Percentiles rank a stretch among this genome's conserved stretches.
phyloP scores from a whole-genome alignment of 2,888 invertebrate genomes.

The Rhamnusium bicolor region DNA sequence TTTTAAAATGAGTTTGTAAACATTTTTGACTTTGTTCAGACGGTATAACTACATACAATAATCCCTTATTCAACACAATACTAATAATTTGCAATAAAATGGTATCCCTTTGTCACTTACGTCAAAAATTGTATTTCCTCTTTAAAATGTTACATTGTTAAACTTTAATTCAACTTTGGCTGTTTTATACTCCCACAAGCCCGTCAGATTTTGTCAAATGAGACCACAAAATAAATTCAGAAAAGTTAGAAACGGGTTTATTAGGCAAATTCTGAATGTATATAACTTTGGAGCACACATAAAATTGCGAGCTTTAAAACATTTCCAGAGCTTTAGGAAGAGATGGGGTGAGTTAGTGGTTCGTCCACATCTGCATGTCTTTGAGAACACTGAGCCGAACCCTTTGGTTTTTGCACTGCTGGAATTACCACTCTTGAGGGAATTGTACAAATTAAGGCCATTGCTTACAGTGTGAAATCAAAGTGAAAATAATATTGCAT shows the following conservation, averaged over 20 bases:
- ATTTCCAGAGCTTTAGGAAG: slow-evolving; percentile 16
- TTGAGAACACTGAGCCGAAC: slow-evolving; percentile 23
- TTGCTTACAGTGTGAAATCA: neutral
- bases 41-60: too few relatives aligned
- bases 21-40: too few relatives aligned
- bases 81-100: neutral
- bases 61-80: too few relatives aligned
- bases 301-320: slow-evolving; percentile 33
- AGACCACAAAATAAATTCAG: slow-evolving; percentile 24
- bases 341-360: slow-evolving; percentile 1
- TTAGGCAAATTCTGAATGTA: slow-evolving; percentile 28
- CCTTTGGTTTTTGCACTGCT: slow-evolving; percentile 34
- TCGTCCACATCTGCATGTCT: slow-evolving; percentile 28
- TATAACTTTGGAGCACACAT: slow-evolving; percentile 29
- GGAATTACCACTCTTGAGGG: slow-evolving; percentile 34
- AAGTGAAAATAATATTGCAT: neutral
- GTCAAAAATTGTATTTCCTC: slow-evolving; percentile 10
- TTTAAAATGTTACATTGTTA: neutral
- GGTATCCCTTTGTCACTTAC: neutral
- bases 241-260: slow-evolving; percentile 26
- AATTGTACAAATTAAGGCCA: slow-evolving; percentile 22
- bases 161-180: slow-evolving; percentile 6
- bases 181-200: slow-evolving; percentile 9
- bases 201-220: slow-evolving; percentile 26
- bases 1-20: too few relatives aligned